phyloP scores from a whole-genome alignment of 2,113 vertebrate species.

The Plecturocebus donacophilus region DNA sequence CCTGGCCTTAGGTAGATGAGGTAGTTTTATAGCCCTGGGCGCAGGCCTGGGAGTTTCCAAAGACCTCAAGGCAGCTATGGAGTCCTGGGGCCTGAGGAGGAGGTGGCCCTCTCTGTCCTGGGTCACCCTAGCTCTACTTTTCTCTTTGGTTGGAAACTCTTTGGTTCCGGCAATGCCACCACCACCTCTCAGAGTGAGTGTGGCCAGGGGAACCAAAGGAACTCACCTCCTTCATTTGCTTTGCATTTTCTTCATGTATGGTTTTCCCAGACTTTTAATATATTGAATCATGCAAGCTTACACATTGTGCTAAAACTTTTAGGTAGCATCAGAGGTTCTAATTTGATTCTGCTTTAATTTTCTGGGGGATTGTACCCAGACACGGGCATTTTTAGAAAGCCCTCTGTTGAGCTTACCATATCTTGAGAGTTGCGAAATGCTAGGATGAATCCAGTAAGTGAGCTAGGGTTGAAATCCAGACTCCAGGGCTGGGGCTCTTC shows the following conservation, averaged over 20 bases:
- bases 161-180: not conserved
- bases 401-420: not conserved
- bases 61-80: not conserved
- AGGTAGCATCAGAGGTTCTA: not conserved
- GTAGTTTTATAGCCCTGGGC: not conserved
- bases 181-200: not conserved
- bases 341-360: not conserved
- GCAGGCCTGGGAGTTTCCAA: not conserved
- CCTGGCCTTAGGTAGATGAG: not conserved
- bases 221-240: not conserved
- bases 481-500: not conserved
- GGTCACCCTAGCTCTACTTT: not conserved
- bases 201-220: not conserved
- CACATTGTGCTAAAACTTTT: not conserved
- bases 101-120: not conserved
- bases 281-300: not conserved
- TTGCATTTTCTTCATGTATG: not conserved
- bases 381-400: not conserved
- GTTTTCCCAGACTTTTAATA: not conserved
- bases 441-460: not conserved
- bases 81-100: not conserved
- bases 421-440: not conserved
- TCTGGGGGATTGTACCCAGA: not conserved
- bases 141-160: not conserved
- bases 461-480: not conserved